phyloP scores from a whole-genome alignment of 2,888 invertebrate species.

The Lasioglossum villosulum region DNA sequence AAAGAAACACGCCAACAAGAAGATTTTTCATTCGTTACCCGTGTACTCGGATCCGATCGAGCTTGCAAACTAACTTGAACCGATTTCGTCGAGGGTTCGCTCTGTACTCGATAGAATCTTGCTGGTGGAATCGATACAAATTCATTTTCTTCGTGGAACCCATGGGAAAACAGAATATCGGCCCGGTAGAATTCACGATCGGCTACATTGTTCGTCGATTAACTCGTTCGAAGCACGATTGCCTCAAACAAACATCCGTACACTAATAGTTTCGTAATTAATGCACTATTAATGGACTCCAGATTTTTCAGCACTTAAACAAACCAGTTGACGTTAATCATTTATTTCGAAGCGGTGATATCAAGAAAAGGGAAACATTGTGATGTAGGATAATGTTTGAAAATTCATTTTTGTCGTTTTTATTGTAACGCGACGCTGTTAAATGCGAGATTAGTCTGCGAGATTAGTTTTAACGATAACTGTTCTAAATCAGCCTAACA shows the following conservation, averaged over 20 bases:
- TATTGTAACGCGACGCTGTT: not conserved
- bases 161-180: not conserved
- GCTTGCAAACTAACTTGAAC: conserved; percentile 34
- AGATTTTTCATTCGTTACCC: not conserved
- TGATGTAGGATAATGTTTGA: not conserved
- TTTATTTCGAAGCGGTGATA: not conserved
- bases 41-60: conserved; percentile 16
- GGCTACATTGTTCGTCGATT: not conserved
- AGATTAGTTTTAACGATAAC: not conserved
- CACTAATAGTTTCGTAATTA: not conserved
- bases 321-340: not conserved
- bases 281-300: not conserved
- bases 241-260: not conserved
- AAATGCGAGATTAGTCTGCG: not conserved
- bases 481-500: not conserved
- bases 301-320: not conserved
- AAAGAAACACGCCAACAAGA: not conserved
- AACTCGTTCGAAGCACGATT: not conserved
- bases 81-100: conserved; percentile 4
- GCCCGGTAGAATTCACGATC: not conserved
- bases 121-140: conserved; percentile 17
- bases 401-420: not conserved
- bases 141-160: conserved; percentile 19
- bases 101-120: not conserved
- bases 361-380: not conserved